Conservation (phyloP, 23 tunicate species). For the Ascidia mentula region DNA sequence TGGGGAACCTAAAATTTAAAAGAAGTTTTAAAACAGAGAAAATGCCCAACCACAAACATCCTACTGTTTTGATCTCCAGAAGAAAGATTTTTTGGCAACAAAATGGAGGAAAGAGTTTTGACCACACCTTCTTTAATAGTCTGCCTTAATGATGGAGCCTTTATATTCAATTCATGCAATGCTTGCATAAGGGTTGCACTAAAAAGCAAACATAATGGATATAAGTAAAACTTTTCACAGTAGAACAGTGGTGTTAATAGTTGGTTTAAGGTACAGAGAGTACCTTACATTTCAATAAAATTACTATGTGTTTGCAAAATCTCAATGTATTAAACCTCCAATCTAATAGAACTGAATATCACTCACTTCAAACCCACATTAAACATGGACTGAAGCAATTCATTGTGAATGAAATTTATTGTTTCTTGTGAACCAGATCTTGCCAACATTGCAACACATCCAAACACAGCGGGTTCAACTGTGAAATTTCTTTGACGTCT, state of each 20-base stretch:
- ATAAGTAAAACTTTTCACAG: not conserved
- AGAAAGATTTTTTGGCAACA: constrained; percentile 30
- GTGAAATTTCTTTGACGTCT: constrained; percentile 70
- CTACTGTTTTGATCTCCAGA: constrained; percentile 27
- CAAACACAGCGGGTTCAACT: constrained; percentile 76
- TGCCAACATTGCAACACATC: constrained; percentile 79
- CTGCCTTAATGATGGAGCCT: constrained; percentile 33
- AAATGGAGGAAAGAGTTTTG: constrained; percentile 48
- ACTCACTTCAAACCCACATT: constrained; percentile 77
- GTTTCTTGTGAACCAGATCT: constrained; percentile 33
- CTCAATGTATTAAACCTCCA: not conserved
- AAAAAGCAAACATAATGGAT: not conserved
- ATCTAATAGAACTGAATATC: not conserved
- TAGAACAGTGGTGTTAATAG: not conserved
- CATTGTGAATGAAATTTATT: constrained; percentile 40
- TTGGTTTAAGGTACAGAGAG: too few species aligned
- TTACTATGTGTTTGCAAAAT: not conserved
- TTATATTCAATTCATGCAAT: constrained; percentile 62
- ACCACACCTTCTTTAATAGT: constrained; percentile 68
- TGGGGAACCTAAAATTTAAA: not conserved
- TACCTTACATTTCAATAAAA: too few species aligned
- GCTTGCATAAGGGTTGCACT: constrained; percentile 79
- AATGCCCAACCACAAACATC: not conserved
- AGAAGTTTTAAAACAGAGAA: not conserved
- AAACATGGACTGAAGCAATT: constrained; percentile 71